Evolutionary conservation across 2,797 vertebrate genomes (phyloP).

Genomic region (Siniperca scherzeri): DNA sequence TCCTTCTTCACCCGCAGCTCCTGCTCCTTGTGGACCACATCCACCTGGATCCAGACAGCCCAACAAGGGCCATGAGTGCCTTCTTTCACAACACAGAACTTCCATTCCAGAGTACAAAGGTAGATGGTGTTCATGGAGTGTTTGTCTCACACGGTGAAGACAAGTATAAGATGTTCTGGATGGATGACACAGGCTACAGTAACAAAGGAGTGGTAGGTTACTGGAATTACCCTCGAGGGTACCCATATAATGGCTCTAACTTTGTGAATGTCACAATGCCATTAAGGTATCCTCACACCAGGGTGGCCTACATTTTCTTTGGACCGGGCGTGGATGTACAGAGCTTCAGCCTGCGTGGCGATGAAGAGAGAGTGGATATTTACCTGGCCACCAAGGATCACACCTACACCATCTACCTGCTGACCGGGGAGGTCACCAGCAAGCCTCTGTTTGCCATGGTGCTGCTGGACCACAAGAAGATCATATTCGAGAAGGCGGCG

Average conservation of each 20-base stretch:
- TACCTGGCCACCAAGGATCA: conserved; percentile 91
- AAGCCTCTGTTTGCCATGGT: conserved; percentile 92
- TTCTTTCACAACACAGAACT: conserved; percentile 97
- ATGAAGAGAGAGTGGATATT: conserved; percentile 91
- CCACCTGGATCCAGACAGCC: conserved; percentile 89
- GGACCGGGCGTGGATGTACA: conserved; percentile 92
- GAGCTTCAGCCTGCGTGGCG: conserved; percentile 92
- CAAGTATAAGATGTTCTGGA: conserved; percentile 96
- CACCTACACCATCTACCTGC: conserved; percentile 91
- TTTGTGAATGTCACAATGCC: conserved; percentile 95
- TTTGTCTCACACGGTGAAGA: conserved; percentile 89
- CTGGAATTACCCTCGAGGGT: conserved; percentile 92
- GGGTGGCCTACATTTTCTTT: conserved; percentile 94
- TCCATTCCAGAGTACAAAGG: conserved; percentile 88
- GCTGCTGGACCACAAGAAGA: conserved; percentile 89
- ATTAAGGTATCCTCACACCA: conserved; percentile 89
- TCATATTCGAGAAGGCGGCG: conserved; percentile 90
- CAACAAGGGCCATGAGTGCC: conserved; percentile 87
- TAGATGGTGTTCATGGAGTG: conserved; percentile 91
- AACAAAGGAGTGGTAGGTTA: conserved; percentile 89
- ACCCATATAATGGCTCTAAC: conserved; percentile 95
- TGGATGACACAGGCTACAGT: conserved; percentile 94
- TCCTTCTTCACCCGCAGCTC: conserved; percentile 96
- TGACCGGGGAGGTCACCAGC: conserved; percentile 87
- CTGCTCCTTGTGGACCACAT: conserved; percentile 95